Conservation (phyloP, 1,140 invertebrate species). For the Zaprionus davidi region DNA sequence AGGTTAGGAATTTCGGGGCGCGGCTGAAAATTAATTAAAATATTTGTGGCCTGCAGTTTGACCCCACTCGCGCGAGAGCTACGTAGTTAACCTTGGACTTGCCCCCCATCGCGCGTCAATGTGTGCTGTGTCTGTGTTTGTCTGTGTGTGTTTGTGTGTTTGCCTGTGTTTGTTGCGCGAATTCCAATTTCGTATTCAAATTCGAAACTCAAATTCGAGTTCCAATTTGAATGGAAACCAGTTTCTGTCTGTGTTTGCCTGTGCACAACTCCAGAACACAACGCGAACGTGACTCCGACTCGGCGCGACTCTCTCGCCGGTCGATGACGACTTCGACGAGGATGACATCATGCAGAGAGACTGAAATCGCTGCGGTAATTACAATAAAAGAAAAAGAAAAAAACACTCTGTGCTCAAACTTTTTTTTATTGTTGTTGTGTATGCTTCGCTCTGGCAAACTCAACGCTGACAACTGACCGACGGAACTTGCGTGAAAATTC, state of each 20-base stretch:
- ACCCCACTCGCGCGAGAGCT: constrained; percentile 48
- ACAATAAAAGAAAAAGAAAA: constrained; percentile 54
- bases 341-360: constrained; percentile 65
- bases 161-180: constrained; percentile 51
- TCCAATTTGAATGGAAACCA: constrained; percentile 56
- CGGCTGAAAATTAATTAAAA: constrained; percentile 73
- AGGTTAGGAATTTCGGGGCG: constrained; percentile 65
- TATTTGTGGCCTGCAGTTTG: constrained; percentile 63
- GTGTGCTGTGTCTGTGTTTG: constrained; percentile 30
- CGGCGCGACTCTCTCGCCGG: constrained; percentile 14
- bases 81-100: constrained; percentile 71
- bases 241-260: constrained; percentile 41
- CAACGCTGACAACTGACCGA: constrained; percentile 17
- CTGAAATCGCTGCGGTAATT: constrained; percentile 70
- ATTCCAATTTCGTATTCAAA: constrained; percentile 28
- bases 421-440: constrained; percentile 48
- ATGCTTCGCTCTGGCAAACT: constrained; percentile 10
- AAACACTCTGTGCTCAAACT: constrained; percentile 47
- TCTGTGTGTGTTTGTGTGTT: constrained; percentile 18
- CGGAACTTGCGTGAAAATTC: constrained; percentile 56
- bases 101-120: constrained; percentile 40
- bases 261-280: constrained; percentile 58
- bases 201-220: constrained; percentile 25
- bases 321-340: constrained; percentile 34
- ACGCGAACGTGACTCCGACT: constrained; percentile 23